These are phyloP conservation scores for Palythoa grandiflora DNA, from an alignment of 92 coral and sea anemone genomes.

Conservation along the genomic window DNA sequence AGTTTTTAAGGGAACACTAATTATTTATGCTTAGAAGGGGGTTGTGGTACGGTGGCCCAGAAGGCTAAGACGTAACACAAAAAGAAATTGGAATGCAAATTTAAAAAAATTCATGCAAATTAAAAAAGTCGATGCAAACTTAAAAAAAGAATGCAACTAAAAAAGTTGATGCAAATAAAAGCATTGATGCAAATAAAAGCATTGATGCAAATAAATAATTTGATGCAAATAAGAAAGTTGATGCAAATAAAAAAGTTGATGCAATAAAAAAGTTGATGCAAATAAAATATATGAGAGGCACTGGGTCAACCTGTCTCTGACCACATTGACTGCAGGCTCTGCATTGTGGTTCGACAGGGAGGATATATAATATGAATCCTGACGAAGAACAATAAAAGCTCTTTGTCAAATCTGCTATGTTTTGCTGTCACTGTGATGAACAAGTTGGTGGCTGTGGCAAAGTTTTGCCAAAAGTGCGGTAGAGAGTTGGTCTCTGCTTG, in stretches of 20 bases:
- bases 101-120: no score
- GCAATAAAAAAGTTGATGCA: neutral
- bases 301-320: neutral
- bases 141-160: no score
- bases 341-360: neutral
- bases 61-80: no score
- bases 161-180: no score
- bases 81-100: no score
- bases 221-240: neutral
- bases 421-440: slow-evolving; percentile 13
- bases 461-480: slow-evolving; percentile 26
- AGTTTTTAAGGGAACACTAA: neutral
- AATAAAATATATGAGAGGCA: neutral
- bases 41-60: no score
- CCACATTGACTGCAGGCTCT: neutral
- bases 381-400: neutral
- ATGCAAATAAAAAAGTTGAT: neutral
- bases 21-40: no score
- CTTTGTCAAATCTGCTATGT: slow-evolving; percentile 4
- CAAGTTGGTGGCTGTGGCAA: neutral
- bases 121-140: no score
- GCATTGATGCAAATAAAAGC: no score
- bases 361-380: neutral
- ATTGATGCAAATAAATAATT: no score
- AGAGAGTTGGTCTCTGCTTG: neutral